Base-by-base conservation (phyloP, 2,888 invertebrate species). In the Pseudococcus longispinus region DNA sequence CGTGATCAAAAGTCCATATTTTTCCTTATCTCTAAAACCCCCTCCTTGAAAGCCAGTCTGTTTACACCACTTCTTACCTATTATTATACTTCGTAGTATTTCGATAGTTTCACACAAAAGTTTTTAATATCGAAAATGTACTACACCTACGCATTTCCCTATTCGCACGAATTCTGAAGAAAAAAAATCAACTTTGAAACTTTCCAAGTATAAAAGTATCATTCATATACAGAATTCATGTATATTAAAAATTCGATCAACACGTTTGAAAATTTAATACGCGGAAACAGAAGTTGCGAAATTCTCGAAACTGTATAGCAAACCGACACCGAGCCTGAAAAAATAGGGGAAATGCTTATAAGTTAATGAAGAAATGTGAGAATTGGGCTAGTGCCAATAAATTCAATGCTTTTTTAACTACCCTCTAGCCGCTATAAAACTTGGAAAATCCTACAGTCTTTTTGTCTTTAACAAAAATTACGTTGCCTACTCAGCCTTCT, bases 351-450 rank as follows among this genome's bases (percentile, higher is more conserved):
- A 70, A 70, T 37, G 9, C 9, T 8, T 29, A 18, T 29, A 29
- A 70, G 70, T 70, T 70, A 70, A 70, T 70, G 70, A 70, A 70
- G 70, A 70, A 70, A 70, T 70, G 70, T 70, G 70, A 70, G 70
- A 70, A 70, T 70, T 70, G 70, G 70, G 70, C 29, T 70, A 70
- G 70, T 70, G 70, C 70, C 70, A 70, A 70, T 70, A 70, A 70
- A 70, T 70, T 70, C 70, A 29, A 29, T 32, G 70, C 29, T 70
- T 60, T 60, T 60, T 70, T 70, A 70, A 70, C 70, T 70, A 70
- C 70, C 70, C 70, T 70, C 29, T 29, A 70, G 70, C 70, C 26
- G 26, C 29, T 70, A 70, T 29, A 70, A 70, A 70, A 70, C 70
- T 29, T 70, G 13, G 29, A 70, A 70, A 70, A 70, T 70, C 70